Evolutionary conservation across 2,888 invertebrate genomes (phyloP).

Genomic region (Calameuta idolon): DNA sequence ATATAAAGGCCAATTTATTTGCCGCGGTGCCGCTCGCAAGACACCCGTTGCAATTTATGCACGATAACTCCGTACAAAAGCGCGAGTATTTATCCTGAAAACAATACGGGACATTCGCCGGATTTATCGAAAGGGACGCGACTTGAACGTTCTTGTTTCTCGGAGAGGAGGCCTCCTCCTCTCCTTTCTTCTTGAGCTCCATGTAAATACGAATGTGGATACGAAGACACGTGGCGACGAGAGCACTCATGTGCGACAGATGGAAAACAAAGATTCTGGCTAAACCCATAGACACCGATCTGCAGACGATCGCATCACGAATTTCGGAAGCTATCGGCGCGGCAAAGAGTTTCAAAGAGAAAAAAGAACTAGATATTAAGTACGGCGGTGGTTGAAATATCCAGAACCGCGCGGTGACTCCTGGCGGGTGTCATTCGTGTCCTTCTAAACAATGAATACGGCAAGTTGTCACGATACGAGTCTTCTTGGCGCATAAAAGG

Average conservation of each 20-base stretch:
- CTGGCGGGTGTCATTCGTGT: not conserved
- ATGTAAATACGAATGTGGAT: not conserved
- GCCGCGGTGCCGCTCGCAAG: constrained; percentile 22
- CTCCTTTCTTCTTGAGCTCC: not conserved
- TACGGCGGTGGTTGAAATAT: too few relatives aligned
- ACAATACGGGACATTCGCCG: constrained; percentile 4
- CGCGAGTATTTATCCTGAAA: constrained; percentile 47
- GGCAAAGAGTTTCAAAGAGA: too few relatives aligned
- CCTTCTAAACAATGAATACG: constrained; percentile 2
- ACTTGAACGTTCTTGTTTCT: not conserved
- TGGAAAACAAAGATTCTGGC: too few relatives aligned
- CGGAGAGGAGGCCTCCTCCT: too few relatives aligned
- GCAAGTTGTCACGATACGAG: not conserved
- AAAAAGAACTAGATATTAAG: too few relatives aligned
- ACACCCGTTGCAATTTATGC: constrained; percentile 50
- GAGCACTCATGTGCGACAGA: too few relatives aligned
- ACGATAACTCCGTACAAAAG: constrained; percentile 49
- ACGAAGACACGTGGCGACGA: not conserved
- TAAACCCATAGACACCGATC: too few relatives aligned
- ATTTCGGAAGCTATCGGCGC: too few relatives aligned
- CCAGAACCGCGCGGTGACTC: not conserved
- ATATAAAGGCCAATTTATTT: constrained; percentile 63
- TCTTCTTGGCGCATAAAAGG: not conserved
- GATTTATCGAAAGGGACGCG: constrained; percentile 5
- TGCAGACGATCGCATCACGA: too few relatives aligned